Conservation (phyloP, 2,888 invertebrate species). For the Steinernema scapterisci region DNA sequence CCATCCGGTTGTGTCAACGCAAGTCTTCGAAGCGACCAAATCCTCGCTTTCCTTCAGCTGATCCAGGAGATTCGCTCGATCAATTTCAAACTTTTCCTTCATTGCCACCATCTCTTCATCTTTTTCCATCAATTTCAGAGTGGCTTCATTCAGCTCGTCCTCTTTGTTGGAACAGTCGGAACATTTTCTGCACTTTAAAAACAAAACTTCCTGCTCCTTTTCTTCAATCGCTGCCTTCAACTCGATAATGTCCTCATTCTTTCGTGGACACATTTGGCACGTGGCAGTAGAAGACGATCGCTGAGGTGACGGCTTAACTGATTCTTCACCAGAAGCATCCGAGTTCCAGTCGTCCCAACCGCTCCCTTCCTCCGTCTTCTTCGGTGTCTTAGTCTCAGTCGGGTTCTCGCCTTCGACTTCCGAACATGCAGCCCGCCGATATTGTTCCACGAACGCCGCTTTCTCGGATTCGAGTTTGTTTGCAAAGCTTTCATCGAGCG, state of each 20-base stretch:
- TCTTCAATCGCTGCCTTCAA: neutral
- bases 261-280: neutral
- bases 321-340: neutral
- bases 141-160: neutral
- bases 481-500: too few relatives aligned
- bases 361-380: neutral
- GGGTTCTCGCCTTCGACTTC: too few relatives aligned
- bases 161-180: neutral
- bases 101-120: neutral
- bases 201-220: neutral
- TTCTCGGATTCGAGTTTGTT: too few relatives aligned
- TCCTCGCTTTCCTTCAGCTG: neutral
- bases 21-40: neutral
- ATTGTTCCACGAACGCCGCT: too few relatives aligned
- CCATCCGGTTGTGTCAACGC: neutral
- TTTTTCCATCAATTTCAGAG: neutral
- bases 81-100: neutral
- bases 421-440: too few relatives aligned
- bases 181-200: constrained; percentile 16
- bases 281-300: neutral
- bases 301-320: neutral
- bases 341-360: constrained; percentile 20
- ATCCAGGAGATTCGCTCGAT: neutral
- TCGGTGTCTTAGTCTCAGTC: too few relatives aligned
- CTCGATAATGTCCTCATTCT: neutral